Evolutionary conservation across 2,797 vertebrate genomes (phyloP).

Genomic region (Chiloscyllium punctatum): DNA sequence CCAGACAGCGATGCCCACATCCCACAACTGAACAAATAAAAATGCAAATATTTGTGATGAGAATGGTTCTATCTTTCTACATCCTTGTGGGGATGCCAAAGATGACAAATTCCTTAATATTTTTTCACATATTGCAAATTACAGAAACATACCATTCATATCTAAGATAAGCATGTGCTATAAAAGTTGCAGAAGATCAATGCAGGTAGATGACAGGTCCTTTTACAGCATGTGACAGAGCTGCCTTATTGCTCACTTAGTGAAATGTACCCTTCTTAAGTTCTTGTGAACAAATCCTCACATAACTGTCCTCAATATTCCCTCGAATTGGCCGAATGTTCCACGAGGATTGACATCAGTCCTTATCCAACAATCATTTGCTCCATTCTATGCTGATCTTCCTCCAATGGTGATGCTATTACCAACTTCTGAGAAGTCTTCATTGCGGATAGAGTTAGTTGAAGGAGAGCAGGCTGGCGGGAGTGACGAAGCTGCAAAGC

Average conservation of each 20-base stretch:
- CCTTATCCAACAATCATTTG: not conserved
- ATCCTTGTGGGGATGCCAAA: not conserved
- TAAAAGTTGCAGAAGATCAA: not conserved
- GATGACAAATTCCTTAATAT: not conserved
- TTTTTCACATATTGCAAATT: not conserved
- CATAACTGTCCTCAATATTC: too few species aligned
- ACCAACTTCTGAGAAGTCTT: not conserved
- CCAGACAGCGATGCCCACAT: too few species aligned
- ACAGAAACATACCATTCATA: not conserved
- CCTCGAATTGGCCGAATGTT: too few species aligned
- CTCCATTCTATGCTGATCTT: not conserved
- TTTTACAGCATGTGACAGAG: not conserved
- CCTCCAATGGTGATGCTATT: not conserved
- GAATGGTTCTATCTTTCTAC: not conserved
- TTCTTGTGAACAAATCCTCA: too few species aligned
- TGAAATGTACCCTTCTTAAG: too few species aligned
- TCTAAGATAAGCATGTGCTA: not conserved
- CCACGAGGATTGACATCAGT: too few species aligned
- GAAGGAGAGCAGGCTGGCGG: too few species aligned
- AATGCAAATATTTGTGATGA: not conserved
- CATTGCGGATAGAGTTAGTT: not conserved
- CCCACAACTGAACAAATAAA: too few species aligned
- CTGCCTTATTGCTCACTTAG: not conserved
- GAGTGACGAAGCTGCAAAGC: not conserved
- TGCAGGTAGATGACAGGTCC: not conserved